phyloP scores from a whole-genome alignment of 2,888 invertebrate species.

The Agonopterix subpropinquella region DNA sequence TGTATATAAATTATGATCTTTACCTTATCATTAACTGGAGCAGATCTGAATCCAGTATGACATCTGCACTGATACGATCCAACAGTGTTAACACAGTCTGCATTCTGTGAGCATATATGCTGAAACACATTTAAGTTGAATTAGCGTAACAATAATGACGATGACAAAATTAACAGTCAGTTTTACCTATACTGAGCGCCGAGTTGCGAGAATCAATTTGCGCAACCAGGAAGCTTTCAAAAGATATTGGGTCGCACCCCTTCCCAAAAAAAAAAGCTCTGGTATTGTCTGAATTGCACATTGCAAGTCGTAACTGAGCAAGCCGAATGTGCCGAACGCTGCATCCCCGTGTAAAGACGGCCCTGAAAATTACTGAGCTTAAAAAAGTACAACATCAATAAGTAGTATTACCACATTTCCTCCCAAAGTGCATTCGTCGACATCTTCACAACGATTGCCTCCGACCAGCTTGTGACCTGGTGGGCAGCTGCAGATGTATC shows the following conservation, averaged over 20 bases:
- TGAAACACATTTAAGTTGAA: constrained; percentile 23
- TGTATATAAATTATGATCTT: neutral
- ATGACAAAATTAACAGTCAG: no score
- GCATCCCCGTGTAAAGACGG: neutral
- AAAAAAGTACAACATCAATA: neutral
- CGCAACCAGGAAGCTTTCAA: no score
- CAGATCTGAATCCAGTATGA: constrained; percentile 55
- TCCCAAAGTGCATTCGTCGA: constrained; percentile 84
- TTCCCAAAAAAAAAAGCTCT: no score
- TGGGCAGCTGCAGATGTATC: constrained; percentile 86
- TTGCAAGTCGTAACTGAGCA: no score
- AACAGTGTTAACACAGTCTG: constrained; percentile 64
- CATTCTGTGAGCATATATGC: constrained; percentile 60
- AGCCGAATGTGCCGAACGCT: neutral
- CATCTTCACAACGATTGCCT: constrained; percentile 83
- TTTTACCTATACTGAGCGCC: no score
- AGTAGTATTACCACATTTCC: constrained; percentile 28
- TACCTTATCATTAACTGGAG: constrained; percentile 66
- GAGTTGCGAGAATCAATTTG: no score
- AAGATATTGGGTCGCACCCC: no score
- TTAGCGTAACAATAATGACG: no score
- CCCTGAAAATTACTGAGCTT: neutral
- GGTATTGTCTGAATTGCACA: no score
- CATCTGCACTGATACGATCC: constrained; percentile 68
- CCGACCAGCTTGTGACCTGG: constrained; percentile 76